Evolutionary conservation across 2,888 invertebrate genomes (phyloP).

Genomic region (Dioctria rufipes): DNA sequence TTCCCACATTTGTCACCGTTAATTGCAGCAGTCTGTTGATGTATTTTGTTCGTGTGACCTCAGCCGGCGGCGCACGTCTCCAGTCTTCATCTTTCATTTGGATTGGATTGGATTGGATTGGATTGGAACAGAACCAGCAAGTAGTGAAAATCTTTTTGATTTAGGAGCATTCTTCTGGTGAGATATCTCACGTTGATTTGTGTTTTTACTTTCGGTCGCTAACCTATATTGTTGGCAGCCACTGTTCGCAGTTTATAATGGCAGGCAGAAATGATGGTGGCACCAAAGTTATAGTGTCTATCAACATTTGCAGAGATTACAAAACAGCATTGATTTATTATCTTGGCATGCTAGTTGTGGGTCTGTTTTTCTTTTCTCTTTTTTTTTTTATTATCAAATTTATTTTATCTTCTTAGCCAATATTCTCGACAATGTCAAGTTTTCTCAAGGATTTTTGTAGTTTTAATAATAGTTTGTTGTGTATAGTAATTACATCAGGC

Average conservation of each 20-base stretch:
- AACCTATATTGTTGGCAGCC: background rate
- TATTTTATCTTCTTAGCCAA: too few relatives aligned
- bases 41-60: background rate
- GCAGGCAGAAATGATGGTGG: background rate
- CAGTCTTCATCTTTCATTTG: too few relatives aligned
- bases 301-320: background rate
- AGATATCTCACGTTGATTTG: constrained; percentile 8
- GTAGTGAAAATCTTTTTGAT: background rate
- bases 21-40: constrained; percentile 6
- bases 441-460: too few relatives aligned
- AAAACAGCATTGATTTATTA: background rate
- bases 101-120: background rate
- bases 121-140: background rate
- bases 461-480: too few relatives aligned
- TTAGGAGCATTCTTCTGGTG: background rate
- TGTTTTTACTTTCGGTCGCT: background rate
- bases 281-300: background rate
- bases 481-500: too few relatives aligned
- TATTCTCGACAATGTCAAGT: too few relatives aligned
- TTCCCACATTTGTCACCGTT: constrained; percentile 35
- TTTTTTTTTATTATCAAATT: too few relatives aligned
- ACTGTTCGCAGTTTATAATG: background rate
- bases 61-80: background rate
- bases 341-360: too few relatives aligned
- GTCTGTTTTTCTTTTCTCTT: too few relatives aligned